Base-by-base conservation (phyloP, 1,140 invertebrate species). In the Hylaeus anthracinus region DNA sequence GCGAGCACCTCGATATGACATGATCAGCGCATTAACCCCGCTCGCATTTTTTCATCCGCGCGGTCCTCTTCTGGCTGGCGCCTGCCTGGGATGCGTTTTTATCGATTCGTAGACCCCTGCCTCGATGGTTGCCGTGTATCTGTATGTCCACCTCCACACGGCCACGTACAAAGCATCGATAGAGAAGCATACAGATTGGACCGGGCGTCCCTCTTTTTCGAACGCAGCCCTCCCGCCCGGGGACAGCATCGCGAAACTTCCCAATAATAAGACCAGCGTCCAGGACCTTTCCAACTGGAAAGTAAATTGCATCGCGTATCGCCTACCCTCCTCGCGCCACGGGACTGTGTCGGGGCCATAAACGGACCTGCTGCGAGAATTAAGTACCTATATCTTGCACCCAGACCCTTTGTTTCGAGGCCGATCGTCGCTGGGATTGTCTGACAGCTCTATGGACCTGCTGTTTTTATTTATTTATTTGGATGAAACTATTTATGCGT, bases 31-130 rank as follows among this genome's bases (percentile, higher is more conserved):
- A 93, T 92, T 92, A 92, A 92, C 91, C 90, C 90, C 90, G 90
- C 90, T 91, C 90, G 88, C 88, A 90, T 91, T 93, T 92, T 92
- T 92, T 90, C 91, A 91, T 90, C 88, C 90, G 89, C 88, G 82
- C 85, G 85, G 84, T 88, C 80, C 86, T 92, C 90, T 92, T 93
- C 90, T 91, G 91, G 89, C 92, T 90, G 90, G 91, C 92, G 92
- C 92, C 92, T 93, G 91, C 90, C 92, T 93, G 93, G 93, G 92
- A 94, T 94, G 93, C 93, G 92, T 94, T 94, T 93, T 93, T 94
- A 94, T 94, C 93, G 93, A 94, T 94, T 94, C 91, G 92, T 92
- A 91, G 91, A 92, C 91, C 90, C 91, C 90, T 89, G 90, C 88
- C 88, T 84, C 86, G 84, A 90, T 89, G 88, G 26, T 26, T 88